Evolutionary conservation across 2,797 vertebrate species (phyloP), one percentile per base, ranked within the genome.

Genomic region (Spea hammondii): DNA sequence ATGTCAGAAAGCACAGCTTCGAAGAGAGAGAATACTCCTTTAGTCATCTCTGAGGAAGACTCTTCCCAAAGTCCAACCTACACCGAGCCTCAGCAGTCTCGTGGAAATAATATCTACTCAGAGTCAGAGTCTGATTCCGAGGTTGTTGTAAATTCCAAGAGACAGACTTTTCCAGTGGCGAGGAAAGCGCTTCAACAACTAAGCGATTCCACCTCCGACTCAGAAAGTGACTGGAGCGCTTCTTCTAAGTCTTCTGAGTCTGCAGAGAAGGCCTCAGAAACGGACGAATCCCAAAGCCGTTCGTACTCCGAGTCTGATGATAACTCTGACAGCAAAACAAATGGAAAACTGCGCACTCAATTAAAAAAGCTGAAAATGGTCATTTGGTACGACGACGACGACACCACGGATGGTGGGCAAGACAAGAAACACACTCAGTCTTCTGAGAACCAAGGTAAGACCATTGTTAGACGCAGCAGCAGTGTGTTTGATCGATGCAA

Each of bases 121-220:
- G 88, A 91, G 78, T 85, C 89, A 72, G 91, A 91, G 4, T 76
- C 74, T 17, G 69, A 71, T 70, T 87, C 4, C 6, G 82, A 73
- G 46, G 82, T 73, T 11, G 80, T 71, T 89, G 48, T 85, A 77
- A 62, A 89, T 87, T 60, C 82, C 86, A 1, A 87, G 84, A 48
- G 87, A 85, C 9, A 3, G 32, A n/a, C n/a, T n/a, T n/a, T n/a
- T n/a, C n/a, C n/a, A n/a, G n/a, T n/a, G n/a, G n/a, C n/a, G n/a
- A 32, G 32, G 32, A 32, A 32, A 32, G 32, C 32, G 32, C 32
- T 32, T 32, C 32, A 32, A 3, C 32, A 32, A 32, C 32, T 32
- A 2, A 32, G 32, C 32, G 32, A 32, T 32, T 32, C 32, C 32
- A 73, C 83, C 1, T 80, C 68, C 11, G 87, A 87, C 70, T 84